Conservation (phyloP, 2,888 invertebrate genomes). For the Athalia cordata region DNA sequence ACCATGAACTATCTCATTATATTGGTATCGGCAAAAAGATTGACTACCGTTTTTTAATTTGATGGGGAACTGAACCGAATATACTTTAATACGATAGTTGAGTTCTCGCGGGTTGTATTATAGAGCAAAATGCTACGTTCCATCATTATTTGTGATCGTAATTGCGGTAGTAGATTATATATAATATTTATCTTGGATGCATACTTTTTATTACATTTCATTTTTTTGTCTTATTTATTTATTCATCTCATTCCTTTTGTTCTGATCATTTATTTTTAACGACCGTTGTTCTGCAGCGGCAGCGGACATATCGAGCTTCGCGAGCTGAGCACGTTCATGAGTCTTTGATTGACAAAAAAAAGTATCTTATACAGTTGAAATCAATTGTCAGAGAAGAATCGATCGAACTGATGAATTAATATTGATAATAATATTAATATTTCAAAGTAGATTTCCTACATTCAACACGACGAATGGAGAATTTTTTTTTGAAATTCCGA, state of each 20-base stretch:
- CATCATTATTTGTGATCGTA: slow-evolving; percentile 16
- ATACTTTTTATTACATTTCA: background rate
- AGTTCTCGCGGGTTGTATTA: slow-evolving; percentile 20
- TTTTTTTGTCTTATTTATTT: too few species aligned
- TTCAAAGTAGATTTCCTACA: too few species aligned
- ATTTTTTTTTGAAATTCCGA: background rate
- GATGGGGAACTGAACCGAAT: slow-evolving; percentile 28
- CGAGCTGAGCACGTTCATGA: too few species aligned
- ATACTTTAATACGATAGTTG: slow-evolving; percentile 24
- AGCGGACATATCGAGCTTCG: too few species aligned
- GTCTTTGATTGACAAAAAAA: too few species aligned
- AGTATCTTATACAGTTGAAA: too few species aligned
- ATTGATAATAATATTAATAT: too few species aligned
- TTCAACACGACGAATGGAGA: slow-evolving; percentile 2
- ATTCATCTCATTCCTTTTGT: too few species aligned
- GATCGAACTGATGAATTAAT: too few species aligned
- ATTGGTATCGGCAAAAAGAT: slow-evolving; percentile 18
- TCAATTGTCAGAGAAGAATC: too few species aligned
- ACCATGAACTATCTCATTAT: background rate
- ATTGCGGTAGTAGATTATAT: slow-evolving; percentile 25
- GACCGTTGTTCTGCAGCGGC: too few species aligned
- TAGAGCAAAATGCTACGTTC: slow-evolving; percentile 19
- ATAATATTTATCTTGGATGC: background rate
- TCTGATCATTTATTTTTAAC: too few species aligned
- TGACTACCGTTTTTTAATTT: slow-evolving; percentile 31